Evolutionary conservation across 2,888 invertebrate genomes (phyloP).

Genomic region (Eupithecia subfuscata): DNA sequence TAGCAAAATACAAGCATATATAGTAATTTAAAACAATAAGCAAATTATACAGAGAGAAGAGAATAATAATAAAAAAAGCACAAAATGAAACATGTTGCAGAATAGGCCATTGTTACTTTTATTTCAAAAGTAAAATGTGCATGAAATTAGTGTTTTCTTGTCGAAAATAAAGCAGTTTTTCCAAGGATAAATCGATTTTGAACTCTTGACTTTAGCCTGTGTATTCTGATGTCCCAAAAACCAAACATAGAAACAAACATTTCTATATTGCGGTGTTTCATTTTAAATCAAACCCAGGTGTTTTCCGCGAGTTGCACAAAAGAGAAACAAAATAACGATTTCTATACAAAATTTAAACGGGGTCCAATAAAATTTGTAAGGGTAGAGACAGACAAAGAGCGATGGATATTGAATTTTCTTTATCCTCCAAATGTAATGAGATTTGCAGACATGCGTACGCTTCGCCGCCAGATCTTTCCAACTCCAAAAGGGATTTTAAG

Average conservation of each 20-base stretch:
- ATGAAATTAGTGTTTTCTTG: too few relatives aligned
- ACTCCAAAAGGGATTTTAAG: slow-evolving; percentile 57
- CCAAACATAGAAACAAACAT: not conserved
- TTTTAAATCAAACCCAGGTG: slow-evolving; percentile 31
- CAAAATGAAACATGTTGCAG: too few relatives aligned
- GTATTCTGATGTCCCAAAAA: not conserved
- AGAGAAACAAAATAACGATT: slow-evolving; percentile 40
- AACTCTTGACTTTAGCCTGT: not conserved
- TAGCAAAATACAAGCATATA: not conserved
- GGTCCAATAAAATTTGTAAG: slow-evolving; percentile 62
- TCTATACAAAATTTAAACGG: slow-evolving; percentile 51
- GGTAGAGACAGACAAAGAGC: slow-evolving; percentile 62
- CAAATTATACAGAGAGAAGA: not conserved
- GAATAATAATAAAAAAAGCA: not conserved
- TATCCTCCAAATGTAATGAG: slow-evolving; percentile 74
- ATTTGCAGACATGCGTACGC: slow-evolving; percentile 72
- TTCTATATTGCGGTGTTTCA: slow-evolving; percentile 10
- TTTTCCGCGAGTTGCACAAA: slow-evolving; percentile 35
- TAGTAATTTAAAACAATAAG: not conserved
- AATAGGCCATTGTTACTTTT: too few relatives aligned
- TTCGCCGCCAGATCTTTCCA: slow-evolving; percentile 57
- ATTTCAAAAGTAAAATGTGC: not conserved
- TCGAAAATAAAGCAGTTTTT: not conserved
- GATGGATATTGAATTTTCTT: slow-evolving; percentile 74
- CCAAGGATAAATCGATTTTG: too few relatives aligned